Evolutionary conservation across 2,797 vertebrate genomes (phyloP).

Genomic region (Danio tinwini): DNA sequence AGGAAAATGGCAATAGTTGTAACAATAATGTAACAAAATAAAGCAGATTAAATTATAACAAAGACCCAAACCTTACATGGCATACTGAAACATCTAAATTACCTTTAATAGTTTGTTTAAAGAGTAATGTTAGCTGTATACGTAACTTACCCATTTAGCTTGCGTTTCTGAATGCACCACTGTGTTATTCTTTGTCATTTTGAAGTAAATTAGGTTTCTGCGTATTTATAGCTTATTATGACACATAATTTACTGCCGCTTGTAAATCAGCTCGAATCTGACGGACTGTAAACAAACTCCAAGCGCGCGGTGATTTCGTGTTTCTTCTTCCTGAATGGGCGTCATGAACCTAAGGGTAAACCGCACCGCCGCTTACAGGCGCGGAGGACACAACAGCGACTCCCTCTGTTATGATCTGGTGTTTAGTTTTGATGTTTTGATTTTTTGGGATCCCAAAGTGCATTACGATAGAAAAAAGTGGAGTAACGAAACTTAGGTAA

Average conservation of each 20-base stretch:
- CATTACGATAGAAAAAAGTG: not conserved
- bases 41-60: too few species aligned
- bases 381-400: not conserved
- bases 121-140: not conserved
- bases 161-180: not conserved
- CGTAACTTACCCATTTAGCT: not conserved
- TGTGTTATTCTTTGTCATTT: not conserved
- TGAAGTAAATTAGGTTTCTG: not conserved
- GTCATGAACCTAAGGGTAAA: not conserved
- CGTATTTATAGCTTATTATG: not conserved
- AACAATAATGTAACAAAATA: too few species aligned
- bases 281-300: slow-evolving; percentile 34
- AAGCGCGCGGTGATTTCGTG: slow-evolving; percentile 27
- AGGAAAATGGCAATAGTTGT: too few species aligned
- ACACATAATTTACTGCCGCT: not conserved
- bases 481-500: too few species aligned
- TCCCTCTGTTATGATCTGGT: too few species aligned
- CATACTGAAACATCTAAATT: not conserved
- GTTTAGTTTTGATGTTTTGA: too few species aligned
- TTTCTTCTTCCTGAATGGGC: slow-evolving; percentile 4
- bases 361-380: slow-evolving; percentile 19
- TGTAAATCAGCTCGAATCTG: not conserved
- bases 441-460: slow-evolving; percentile 35
- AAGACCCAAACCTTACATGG: too few species aligned
- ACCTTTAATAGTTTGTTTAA: not conserved